Percentiles rank a stretch among this genome's conserved stretches.
Evolutionary conservation across 2,113 vertebrate species (phyloP).

Genomic region (Amphiprion percula): DNA sequence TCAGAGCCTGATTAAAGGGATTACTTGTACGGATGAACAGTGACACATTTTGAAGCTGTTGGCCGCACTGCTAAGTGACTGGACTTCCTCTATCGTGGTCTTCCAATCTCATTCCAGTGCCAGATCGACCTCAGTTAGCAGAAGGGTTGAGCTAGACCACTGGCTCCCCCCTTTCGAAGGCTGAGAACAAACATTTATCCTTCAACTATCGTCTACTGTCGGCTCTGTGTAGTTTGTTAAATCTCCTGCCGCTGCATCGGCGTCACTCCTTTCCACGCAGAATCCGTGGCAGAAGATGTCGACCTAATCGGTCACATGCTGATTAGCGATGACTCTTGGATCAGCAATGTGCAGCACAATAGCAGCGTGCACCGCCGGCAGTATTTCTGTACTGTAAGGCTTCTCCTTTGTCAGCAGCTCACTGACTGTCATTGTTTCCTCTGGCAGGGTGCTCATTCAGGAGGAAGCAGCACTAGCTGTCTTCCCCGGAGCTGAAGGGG

Average conservation of each 20-base stretch:
- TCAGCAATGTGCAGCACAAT: constrained; percentile 43
- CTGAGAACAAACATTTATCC: constrained; percentile 70
- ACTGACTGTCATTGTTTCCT: constrained; percentile 58
- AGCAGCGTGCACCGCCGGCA: constrained; percentile 26
- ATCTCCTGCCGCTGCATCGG: neutral
- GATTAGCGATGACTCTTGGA: constrained; percentile 9
- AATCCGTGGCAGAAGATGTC: neutral
- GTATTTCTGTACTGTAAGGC: constrained; percentile 49
- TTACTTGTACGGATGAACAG: neutral
- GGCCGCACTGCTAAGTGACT: constrained; percentile 78
- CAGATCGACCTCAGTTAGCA: constrained; percentile 81
- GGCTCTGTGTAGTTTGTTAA: neutral
- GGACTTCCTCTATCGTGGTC: constrained; percentile 69
- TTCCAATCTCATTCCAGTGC: constrained; percentile 81
- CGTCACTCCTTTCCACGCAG: neutral
- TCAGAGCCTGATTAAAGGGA: neutral
- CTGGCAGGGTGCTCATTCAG: constrained; percentile 86
- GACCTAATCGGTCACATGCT: constrained; percentile 31
- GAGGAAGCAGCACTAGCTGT: constrained; percentile 87
- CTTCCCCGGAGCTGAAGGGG: constrained; percentile 57
- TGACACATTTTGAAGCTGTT: neutral
- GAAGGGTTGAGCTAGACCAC: constrained; percentile 78
- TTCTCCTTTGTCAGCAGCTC: constrained; percentile 27
- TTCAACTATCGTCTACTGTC: no score
- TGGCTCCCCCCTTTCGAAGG: constrained; percentile 83